A percentile compares a stretch with the other conserved stretches of the same genome.
Evolutionary conservation across 2,113 vertebrate species (phyloP).

Genomic region (Scophthalmus maximus): DNA sequence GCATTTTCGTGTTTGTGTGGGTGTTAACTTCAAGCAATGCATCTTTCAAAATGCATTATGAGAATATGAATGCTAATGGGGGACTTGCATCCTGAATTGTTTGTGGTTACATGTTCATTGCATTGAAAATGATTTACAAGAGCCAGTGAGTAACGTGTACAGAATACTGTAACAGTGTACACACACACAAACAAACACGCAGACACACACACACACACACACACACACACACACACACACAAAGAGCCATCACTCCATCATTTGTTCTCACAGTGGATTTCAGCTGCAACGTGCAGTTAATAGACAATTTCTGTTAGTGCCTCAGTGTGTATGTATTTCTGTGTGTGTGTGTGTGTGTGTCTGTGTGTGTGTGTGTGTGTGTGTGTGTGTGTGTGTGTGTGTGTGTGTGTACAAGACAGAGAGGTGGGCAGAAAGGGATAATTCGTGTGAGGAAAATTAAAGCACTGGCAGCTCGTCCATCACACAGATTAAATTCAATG

Average conservation of each 20-base stretch:
- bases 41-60: constrained; percentile 64
- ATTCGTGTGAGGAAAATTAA: constrained; percentile 91
- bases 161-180: constrained; percentile 25
- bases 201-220: constrained; percentile 5
- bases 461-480: constrained; percentile 87
- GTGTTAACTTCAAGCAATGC: constrained; percentile 38
- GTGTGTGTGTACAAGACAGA: constrained; percentile 63
- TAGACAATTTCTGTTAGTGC: constrained; percentile 65
- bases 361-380: constrained; percentile 56
- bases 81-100: constrained; percentile 62
- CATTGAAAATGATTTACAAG: constrained; percentile 70
- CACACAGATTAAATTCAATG: constrained; percentile 87
- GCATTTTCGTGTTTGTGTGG: constrained; percentile 29
- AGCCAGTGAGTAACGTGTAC: constrained; percentile 18
- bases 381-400: constrained; percentile 45
- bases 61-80: constrained; percentile 65
- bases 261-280: constrained; percentile 53
- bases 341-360: constrained; percentile 44
- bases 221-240: constrained; percentile 15
- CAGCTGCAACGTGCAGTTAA: constrained; percentile 62
- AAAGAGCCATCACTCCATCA: constrained; percentile 59
- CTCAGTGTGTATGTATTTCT: constrained; percentile 22
- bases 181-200: constrained; percentile 15
- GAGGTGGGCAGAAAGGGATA: constrained; percentile 79
- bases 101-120: constrained; percentile 54